Percentiles rank a stretch among this genome's conserved stretches.
These are phyloP conservation scores for Ornithoptera priamus DNA, from an alignment of 2,888 invertebrate genomes.

Conservation along the genomic window DNA sequence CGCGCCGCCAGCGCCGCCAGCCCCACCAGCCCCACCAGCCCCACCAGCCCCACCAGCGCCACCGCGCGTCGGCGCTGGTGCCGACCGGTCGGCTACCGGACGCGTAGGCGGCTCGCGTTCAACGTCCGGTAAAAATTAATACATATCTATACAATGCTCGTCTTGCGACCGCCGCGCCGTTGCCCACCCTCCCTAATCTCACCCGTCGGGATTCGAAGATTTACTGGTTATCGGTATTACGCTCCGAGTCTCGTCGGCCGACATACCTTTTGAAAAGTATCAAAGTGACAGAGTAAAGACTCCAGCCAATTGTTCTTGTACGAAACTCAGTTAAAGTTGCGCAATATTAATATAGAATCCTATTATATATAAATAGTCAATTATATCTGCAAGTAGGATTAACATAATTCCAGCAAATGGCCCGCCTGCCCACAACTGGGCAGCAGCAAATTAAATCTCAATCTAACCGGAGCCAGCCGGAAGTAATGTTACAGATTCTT, in stretches of 20 bases:
- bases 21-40: not conserved
- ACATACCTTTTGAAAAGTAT: too few species aligned
- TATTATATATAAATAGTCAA: too few species aligned
- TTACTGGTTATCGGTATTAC: not conserved
- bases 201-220: slow-evolving; percentile 7
- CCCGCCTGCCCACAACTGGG: not conserved
- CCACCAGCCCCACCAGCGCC: not conserved
- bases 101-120: too few species aligned
- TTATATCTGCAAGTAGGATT: not conserved
- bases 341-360: too few species aligned
- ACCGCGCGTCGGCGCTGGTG: not conserved
- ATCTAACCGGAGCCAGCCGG: slow-evolving; percentile 31
- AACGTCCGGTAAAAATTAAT: too few species aligned
- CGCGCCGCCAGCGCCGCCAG: slow-evolving; percentile 42
- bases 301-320: too few species aligned
- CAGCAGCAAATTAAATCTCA: slow-evolving; percentile 21
- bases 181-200: slow-evolving; percentile 14
- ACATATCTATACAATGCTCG: not conserved
- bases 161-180: slow-evolving; percentile 8
- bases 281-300: too few species aligned
- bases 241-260: too few species aligned
- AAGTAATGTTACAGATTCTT: slow-evolving; percentile 34
- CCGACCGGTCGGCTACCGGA: too few species aligned
- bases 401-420: not conserved
- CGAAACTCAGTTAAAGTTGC: too few species aligned